These are phyloP conservation scores for Ruditapes philippinarum DNA, from an alignment of 1,140 invertebrate genomes.

Conservation along the genomic window DNA sequence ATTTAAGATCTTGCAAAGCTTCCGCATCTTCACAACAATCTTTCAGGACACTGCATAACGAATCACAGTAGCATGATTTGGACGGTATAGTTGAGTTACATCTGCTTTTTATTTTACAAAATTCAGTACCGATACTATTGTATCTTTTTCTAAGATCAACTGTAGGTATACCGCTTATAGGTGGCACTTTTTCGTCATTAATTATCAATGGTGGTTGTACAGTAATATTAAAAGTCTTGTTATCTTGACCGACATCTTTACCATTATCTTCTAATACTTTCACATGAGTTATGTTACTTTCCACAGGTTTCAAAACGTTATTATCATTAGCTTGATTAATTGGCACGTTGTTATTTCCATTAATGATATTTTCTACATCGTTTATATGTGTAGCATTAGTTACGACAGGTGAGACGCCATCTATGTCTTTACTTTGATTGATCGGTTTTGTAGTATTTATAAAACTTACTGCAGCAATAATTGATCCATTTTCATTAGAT, in stretches of 20 bases:
- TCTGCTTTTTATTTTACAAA: not conserved
- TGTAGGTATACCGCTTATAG: not conserved
- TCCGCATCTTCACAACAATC: not conserved
- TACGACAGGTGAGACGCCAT: too few relatives aligned
- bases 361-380: not conserved
- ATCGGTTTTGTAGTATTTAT: too few relatives aligned
- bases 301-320: not conserved
- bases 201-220: not conserved
- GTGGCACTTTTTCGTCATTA: not conserved
- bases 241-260: not conserved
- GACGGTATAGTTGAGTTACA: not conserved
- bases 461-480: too few relatives aligned
- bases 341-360: not conserved
- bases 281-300: not conserved
- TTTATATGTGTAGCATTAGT: not conserved
- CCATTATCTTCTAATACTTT: not conserved
- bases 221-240: not conserved
- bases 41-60: not conserved
- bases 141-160: not conserved
- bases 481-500: too few relatives aligned
- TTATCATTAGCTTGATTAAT: not conserved
- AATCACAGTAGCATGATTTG: slow-evolving; percentile 8
- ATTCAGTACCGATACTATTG: not conserved
- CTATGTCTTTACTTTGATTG: too few relatives aligned
- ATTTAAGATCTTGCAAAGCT: not conserved